Evolutionary conservation across 1,140 invertebrate genomes (phyloP), one percentile per base, ranked within the genome.

Genomic region (Neodiprion pinetum): DNA sequence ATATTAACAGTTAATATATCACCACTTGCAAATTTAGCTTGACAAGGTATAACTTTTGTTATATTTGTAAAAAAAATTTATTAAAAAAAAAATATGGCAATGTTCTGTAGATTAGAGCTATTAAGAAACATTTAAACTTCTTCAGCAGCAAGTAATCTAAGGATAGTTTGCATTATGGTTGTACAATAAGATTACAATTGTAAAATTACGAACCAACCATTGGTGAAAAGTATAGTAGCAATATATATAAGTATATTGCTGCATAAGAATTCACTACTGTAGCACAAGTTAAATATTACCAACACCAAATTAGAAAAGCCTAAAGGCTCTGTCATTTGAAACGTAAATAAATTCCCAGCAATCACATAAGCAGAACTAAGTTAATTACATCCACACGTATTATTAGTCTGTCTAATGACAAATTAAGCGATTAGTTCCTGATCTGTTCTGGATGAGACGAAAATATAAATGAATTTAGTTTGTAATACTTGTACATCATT

Each of bases 81-180:
- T 40, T 40, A 40, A 40, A 40, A 40, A 40, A 40, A 40, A 40
- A 40, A 40, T 40, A 40, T 40, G 28, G 28, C 28, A 40, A 40
- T 40, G 28, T 40, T 5, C 28, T 40, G 5, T 40, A 40, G 28
- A 40, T 40, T 40, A 40, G 2, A 40, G 28, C 28, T 40, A 40
- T 40, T 40, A 40, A 40, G 28, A 40, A 40, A 40, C 5, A 5
- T 40, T 40, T 40, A 40, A 40, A 40, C 28, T 2, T 40, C 1
- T 40, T 40, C 28, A 40, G 28, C 28, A 40, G 73, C 61, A 50
- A 71, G 67, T 76, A 71, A 81, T 76, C 50, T 73, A 83, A 79
- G 76, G 79, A 78, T 80, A 76, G 77, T 78, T 79, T 75, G 77
- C 78, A 76, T 61, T 73, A 61, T 71, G 53, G 67, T 78, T 76